Percentiles rank a stretch among this genome's conserved stretches.
Evolutionary conservation across 2,113 vertebrate species (phyloP).

Genomic region (Urocolius indicus): DNA sequence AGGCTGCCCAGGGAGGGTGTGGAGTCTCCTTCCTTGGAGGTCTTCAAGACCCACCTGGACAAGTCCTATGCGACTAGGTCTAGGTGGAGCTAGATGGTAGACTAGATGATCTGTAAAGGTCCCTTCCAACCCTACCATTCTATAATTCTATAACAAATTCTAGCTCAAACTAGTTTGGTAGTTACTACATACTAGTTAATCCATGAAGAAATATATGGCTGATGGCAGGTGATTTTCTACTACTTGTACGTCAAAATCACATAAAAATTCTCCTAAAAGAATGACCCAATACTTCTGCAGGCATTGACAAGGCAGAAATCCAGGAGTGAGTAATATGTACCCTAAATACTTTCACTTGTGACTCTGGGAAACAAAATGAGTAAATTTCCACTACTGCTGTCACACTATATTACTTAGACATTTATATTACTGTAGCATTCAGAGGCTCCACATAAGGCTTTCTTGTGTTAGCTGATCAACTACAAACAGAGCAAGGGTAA

Average conservation of each 20-base stretch:
- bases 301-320: neutral
- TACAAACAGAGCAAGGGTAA: neutral
- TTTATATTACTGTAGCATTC: neutral
- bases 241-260: neutral
- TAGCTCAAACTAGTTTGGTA: neutral
- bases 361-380: slow-evolving; percentile 7
- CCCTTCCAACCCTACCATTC: too few species aligned
- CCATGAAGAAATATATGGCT: neutral
- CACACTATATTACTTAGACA: neutral
- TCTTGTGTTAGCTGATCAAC: slow-evolving; percentile 13
- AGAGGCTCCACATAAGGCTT: slow-evolving; percentile 20
- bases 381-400: slow-evolving; percentile 28
- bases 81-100: too few species aligned
- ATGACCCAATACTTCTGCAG: neutral
- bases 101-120: too few species aligned
- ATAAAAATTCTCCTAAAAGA: neutral
- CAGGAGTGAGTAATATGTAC: neutral
- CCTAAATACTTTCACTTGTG: slow-evolving; percentile 10
- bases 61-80: too few species aligned
- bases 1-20: too few species aligned
- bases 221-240: slow-evolving; percentile 2
- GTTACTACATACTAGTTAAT: neutral
- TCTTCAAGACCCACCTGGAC: too few species aligned
- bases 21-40: too few species aligned
- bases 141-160: neutral